A percentile compares a stretch with the other conserved stretches of the same genome.
These are phyloP conservation scores for silkworm (Bombyx mori) DNA, from an alignment of 1,140 invertebrate species.

Conservation along the genomic window ASM3026992v2 NC_085121.1:8780501-8781000, in stretches of 20 bases:
- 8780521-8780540: constrained; percentile 37
- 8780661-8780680: no score
- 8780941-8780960: constrained; percentile 26
- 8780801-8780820: no score
- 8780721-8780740: no score
- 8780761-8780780: no score
- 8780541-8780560: constrained; percentile 49
- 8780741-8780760: no score
- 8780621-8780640: constrained; percentile 2
- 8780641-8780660: neutral
- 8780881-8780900: constrained; percentile 17
- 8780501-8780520: constrained; percentile 33
- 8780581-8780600: constrained; percentile 41
- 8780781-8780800: no score
- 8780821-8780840: constrained; percentile 26
- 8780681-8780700: no score
- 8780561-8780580: constrained; percentile 47
- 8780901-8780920: constrained; percentile 24
- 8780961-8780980: neutral
- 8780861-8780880: constrained; percentile 36
- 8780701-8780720: no score
- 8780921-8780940: constrained; percentile 24
- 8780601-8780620: constrained; percentile 14
- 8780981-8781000: neutral
- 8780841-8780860: constrained; percentile 52